Conservation (phyloP, 2,888 invertebrate genomes). For the Nezara viridula region DNA sequence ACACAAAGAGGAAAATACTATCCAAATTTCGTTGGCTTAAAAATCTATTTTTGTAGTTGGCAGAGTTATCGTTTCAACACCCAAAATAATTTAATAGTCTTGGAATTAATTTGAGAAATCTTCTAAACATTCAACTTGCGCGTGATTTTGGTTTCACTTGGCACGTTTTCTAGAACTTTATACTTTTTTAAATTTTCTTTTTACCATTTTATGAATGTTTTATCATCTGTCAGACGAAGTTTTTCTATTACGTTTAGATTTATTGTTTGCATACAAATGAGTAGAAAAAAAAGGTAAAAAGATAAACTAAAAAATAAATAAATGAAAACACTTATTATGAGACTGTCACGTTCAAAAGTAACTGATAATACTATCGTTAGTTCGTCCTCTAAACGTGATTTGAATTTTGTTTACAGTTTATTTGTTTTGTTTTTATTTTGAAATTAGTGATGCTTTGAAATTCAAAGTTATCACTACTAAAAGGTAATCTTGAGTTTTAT, state of each 20-base stretch:
- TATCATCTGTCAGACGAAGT: not conserved
- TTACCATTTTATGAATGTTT: too few relatives aligned
- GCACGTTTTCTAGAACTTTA: not conserved
- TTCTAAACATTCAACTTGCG: not conserved
- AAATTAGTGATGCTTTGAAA: not conserved
- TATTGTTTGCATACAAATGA: not conserved
- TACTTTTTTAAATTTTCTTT: too few relatives aligned
- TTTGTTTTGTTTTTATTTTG: not conserved
- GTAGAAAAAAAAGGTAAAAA: not conserved
- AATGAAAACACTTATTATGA: not conserved
- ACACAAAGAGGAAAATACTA: too few relatives aligned
- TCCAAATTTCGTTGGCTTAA: too few relatives aligned
- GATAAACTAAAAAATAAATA: not conserved
- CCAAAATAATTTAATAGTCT: not conserved
- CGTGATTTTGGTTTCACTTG: not conserved
- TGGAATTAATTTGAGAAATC: not conserved
- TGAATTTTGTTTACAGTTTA: not conserved
- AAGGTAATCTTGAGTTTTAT: too few relatives aligned
- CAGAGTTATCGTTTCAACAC: not conserved
- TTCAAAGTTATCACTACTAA: too few relatives aligned
- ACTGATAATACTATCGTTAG: not conserved
- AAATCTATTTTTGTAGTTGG: not conserved
- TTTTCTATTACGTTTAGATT: not conserved
- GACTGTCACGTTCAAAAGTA: not conserved
- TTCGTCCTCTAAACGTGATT: not conserved